phyloP scores from a whole-genome alignment of 2,888 invertebrate species.

The Ectemnius continuus region DNA sequence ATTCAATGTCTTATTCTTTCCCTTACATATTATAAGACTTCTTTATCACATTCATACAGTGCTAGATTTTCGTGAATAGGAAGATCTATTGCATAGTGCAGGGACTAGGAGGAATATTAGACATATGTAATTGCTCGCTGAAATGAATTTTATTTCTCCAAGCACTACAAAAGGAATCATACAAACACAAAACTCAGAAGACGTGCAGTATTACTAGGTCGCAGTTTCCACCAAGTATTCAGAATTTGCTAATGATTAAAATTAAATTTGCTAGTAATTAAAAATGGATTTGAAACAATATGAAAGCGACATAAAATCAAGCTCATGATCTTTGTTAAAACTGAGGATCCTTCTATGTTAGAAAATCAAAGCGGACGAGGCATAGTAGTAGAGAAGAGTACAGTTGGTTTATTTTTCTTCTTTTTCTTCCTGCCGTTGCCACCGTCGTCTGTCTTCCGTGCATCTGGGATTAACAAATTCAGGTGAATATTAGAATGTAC shows the following conservation, averaged over 20 bases:
- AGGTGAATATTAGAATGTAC: background rate
- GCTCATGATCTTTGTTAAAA: conserved; percentile 20
- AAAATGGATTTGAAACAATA: conserved; percentile 20
- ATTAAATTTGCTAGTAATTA: background rate
- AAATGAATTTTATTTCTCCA: conserved; percentile 59
- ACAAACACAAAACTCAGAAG: conserved; percentile 21
- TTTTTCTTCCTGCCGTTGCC: conserved; percentile 78
- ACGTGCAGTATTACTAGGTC: conserved; percentile 12
- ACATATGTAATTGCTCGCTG: conserved; percentile 6
- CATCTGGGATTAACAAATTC: conserved; percentile 14
- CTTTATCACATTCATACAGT: too few relatives aligned
- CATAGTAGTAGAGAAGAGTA: conserved; percentile 85
- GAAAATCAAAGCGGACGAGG: conserved; percentile 66
- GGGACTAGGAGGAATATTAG: background rate
- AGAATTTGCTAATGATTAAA: conserved; percentile 19
- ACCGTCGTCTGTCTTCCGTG: conserved; percentile 25
- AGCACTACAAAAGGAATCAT: conserved; percentile 43
- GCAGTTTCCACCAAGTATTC: conserved; percentile 8
- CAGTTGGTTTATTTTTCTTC: conserved; percentile 87
- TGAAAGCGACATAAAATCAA: conserved; percentile 18
- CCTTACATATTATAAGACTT: too few relatives aligned
- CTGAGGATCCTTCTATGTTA: conserved; percentile 22
- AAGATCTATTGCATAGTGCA: background rate
- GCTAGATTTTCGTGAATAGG: background rate
- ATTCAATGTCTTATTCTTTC: too few relatives aligned